A percentile compares a stretch with the other conserved stretches of the same genome.
These are phyloP conservation scores for Tipula lateralis DNA, from an alignment of 2,888 invertebrate species.

Conservation along the genomic window DNA sequence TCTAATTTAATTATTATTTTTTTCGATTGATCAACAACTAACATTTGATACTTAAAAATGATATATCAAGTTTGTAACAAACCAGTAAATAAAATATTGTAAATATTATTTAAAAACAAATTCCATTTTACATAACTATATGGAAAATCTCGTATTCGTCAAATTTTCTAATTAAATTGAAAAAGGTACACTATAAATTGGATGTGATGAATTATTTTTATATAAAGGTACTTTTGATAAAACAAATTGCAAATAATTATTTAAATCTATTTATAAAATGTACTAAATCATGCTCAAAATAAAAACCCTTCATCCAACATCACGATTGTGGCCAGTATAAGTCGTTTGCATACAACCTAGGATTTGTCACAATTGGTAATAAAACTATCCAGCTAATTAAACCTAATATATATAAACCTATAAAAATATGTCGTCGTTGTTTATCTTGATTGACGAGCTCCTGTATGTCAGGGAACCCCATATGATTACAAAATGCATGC, in stretches of 20 bases:
- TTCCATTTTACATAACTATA: background rate
- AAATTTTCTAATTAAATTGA: background rate
- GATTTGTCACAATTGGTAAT: conserved; percentile 70
- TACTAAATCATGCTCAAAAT: background rate
- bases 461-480: conserved; percentile 88
- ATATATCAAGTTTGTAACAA: background rate
- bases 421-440: conserved; percentile 59
- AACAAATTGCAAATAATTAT: background rate
- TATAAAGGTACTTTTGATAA: background rate
- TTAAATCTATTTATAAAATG: background rate
- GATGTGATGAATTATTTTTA: background rate
- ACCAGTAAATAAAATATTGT: background rate
- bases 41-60: background rate
- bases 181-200: background rate
- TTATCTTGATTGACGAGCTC: conserved; percentile 58
- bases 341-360: conserved; percentile 58
- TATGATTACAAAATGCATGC: conserved; percentile 93
- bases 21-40: background rate
- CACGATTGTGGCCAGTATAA: conserved; percentile 51
- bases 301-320: background rate
- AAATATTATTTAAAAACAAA: background rate
- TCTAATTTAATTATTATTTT: background rate
- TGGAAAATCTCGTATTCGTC: background rate
- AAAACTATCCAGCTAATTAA: conserved; percentile 71
- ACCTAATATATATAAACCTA: conserved; percentile 67